Base-by-base conservation (phyloP, 2,888 invertebrate species). In the Pandemis cinnamomeana region DNA sequence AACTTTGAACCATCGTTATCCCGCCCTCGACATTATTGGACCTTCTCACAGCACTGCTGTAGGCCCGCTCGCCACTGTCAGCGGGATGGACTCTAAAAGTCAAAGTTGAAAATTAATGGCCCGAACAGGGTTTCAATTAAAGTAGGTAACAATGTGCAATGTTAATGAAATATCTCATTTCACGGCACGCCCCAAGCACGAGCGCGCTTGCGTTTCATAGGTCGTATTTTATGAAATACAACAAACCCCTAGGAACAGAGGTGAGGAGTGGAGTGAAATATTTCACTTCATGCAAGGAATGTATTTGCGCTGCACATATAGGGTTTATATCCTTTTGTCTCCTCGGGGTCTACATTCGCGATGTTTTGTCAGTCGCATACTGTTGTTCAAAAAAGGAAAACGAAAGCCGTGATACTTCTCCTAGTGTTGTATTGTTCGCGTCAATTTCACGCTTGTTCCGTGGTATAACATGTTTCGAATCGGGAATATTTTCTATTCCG, bases 1-100 rank as follows among this genome's bases (percentile, higher is more conserved):
- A 93, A 93, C 89, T 92, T 92, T 89, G 86, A 86, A 82, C 87
- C 83, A 85, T 87, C 87, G 85, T 86, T 89, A 89, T 86, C 83
- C 85, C 83, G 83, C 88, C 91, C 89, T 88, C 87, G 86, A 86
- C 83, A 83, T 87, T 91, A 91, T 90, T 88, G 88, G 86, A 86
- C 85, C 86, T 83, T 83, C 82, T 82, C 79, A 83, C 85, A 81
- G 81, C 82, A 80, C 80, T 78, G 67, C 58, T 27, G 20, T 5
- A 11, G n/a, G 74, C 51, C 58, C 53, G 46, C 46, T 44, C 53
- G 61, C 70, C 67, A 71, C 70, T 74, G 70, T 67, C 44, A 71
- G 74, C 74, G 74, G 41, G 42, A 72, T 61, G 41, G 7, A 53
- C 62, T 51, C n/a, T 5, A 44, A 55, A 67, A 44, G 44, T 61